Conservation (phyloP, 35 echinoderm and acorn worm genomes). For the Strongylocentrotus purpuratus region DNA sequence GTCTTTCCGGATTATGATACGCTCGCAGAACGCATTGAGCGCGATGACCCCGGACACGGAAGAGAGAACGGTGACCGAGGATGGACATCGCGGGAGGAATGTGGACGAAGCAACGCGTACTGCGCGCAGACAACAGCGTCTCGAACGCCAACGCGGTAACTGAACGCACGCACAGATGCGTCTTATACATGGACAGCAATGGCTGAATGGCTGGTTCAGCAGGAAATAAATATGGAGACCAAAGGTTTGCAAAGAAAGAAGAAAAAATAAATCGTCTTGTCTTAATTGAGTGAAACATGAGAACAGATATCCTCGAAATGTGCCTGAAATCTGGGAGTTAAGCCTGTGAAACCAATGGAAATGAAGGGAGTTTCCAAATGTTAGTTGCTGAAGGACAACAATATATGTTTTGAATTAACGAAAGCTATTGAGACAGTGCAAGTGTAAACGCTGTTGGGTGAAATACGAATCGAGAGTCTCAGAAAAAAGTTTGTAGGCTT, state of each 20-base stretch:
- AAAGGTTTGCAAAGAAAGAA: not conserved
- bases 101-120: not conserved
- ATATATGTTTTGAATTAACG: not conserved
- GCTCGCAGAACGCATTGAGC: slow-evolving; percentile 50
- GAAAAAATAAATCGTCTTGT: not conserved
- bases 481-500: too few species aligned
- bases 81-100: not conserved
- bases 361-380: not conserved
- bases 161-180: not conserved
- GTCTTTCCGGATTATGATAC: slow-evolving; percentile 90
- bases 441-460: too few species aligned
- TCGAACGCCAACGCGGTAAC: not conserved
- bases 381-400: not conserved
- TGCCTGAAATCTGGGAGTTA: not conserved
- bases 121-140: not conserved
- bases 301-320: not conserved
- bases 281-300: not conserved
- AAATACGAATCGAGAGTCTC: too few species aligned
- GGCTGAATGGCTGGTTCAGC: not conserved
- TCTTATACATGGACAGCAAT: not conserved
- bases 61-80: not conserved
- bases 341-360: not conserved
- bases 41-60: slow-evolving; percentile 29
- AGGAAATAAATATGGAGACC: not conserved
- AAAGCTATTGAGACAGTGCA: not conserved